Evolutionary conservation across 1,140 invertebrate genomes (phyloP).

Genomic region (Philotrypesis tridentata): DNA sequence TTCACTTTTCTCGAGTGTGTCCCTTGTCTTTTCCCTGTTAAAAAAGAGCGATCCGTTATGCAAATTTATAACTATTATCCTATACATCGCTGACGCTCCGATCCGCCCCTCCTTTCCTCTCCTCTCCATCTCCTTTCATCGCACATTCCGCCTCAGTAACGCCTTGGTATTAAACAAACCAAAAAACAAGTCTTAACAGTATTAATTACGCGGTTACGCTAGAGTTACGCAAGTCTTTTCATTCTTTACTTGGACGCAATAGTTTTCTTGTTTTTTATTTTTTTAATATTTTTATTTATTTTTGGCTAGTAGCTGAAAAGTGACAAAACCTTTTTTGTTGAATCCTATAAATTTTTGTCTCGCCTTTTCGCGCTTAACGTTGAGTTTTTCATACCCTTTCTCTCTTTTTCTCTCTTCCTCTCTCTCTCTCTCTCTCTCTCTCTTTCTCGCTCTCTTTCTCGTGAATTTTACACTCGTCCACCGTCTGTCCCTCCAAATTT

Average conservation of each 20-base stretch:
- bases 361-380: slow-evolving; percentile 38
- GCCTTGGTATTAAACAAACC: slow-evolving; percentile 10
- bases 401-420: too few relatives aligned
- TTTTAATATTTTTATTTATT: slow-evolving; percentile 46
- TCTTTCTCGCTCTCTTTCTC: background rate
- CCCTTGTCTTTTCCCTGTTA: background rate
- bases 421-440: too few relatives aligned
- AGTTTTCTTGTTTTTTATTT: slow-evolving; percentile 59
- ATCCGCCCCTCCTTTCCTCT: background rate
- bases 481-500: background rate
- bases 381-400: slow-evolving; percentile 14
- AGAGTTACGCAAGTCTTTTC: slow-evolving; percentile 60
- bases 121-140: background rate
- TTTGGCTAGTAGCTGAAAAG: slow-evolving; percentile 62
- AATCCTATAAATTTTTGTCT: slow-evolving; percentile 41
- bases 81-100: too few relatives aligned
- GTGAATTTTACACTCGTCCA: background rate
- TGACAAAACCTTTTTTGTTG: slow-evolving; percentile 57
- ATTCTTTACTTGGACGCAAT: slow-evolving; percentile 66
- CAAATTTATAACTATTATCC: background rate
- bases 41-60: slow-evolving; percentile 22
- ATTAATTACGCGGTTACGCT: slow-evolving; percentile 56
- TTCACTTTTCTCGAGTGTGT: too few relatives aligned
- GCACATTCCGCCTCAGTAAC: background rate
- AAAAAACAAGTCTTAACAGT: slow-evolving; percentile 55